Evolutionary conservation across 2,797 vertebrate species (phyloP).

Genomic region (Chelonia mydas): DNA sequence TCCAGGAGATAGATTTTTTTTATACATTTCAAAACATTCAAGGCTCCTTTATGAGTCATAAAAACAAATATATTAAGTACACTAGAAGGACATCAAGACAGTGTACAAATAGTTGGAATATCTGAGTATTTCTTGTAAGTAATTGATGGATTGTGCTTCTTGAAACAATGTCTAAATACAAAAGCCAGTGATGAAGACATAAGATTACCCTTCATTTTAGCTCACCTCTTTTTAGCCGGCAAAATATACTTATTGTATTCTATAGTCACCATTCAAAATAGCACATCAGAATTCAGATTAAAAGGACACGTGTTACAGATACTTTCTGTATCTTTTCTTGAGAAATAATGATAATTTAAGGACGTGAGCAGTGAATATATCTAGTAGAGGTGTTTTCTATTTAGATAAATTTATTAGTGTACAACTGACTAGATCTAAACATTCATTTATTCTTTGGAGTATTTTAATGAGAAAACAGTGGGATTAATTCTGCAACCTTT

Average conservation of each 20-base stretch:
- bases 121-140: constrained; percentile 52
- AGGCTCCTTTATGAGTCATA: constrained; percentile 27
- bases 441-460: background rate
- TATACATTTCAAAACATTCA: constrained; percentile 27
- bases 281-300: background rate
- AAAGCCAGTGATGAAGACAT: constrained; percentile 42
- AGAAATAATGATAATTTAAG: background rate
- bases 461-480: background rate
- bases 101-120: constrained; percentile 43
- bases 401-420: background rate
- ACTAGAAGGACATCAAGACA: constrained; percentile 17
- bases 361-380: background rate
- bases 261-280: accelerated
- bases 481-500: background rate
- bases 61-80: constrained; percentile 45
- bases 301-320: constrained; percentile 6
- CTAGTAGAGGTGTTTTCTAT: background rate
- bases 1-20: background rate
- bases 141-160: constrained; percentile 38
- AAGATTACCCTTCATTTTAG: constrained; percentile 49
- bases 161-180: constrained; percentile 35
- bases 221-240: constrained; percentile 9
- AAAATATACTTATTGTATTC: constrained; percentile 38
- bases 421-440: background rate
- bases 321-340: background rate